Percentiles rank a stretch among this genome's conserved stretches.
Conservation (phyloP, 2,888 invertebrate genomes). For the Drosophila pegasa region DNA sequence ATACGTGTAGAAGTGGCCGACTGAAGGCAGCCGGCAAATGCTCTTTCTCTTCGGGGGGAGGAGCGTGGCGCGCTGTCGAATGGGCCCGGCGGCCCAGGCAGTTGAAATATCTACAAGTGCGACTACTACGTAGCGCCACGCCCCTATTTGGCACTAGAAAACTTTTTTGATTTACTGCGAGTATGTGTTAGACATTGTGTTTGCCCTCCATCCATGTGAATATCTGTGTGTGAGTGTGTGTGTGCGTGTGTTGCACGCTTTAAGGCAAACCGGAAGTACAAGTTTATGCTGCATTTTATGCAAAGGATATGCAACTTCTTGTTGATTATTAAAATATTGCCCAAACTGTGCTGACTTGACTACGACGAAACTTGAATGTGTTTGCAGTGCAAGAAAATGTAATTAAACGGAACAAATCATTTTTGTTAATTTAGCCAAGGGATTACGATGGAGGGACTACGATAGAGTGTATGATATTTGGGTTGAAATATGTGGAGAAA, state of each 20-base stretch:
- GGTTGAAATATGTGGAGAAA: neutral
- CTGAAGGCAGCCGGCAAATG: conserved; percentile 9
- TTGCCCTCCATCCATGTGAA: neutral
- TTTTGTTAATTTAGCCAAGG: neutral
- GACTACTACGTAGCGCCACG: conserved; percentile 33
- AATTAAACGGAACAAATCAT: neutral
- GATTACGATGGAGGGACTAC: neutral
- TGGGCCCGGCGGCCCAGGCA: conserved; percentile 27
- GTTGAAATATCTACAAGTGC: conserved; percentile 70
- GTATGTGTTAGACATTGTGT: conserved; percentile 21
- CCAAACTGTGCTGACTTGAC: neutral
- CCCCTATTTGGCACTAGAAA: conserved; percentile 74
- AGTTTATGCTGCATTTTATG: conserved; percentile 58
- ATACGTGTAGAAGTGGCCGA: conserved; percentile 70
- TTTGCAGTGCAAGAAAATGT: neutral
- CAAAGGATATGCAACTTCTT: conserved; percentile 39
- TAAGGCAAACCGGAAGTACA: conserved; percentile 64
- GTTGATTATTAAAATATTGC: conserved; percentile 32
- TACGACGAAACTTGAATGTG: neutral
- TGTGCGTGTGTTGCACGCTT: conserved; percentile 47
- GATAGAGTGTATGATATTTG: neutral
- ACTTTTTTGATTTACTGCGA: conserved; percentile 74
- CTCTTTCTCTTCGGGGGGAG: neutral
- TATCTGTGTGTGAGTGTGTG: too few species aligned
- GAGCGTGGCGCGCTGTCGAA: conserved; percentile 42